Evolutionary conservation across 1,140 invertebrate species (phyloP).

Genomic region (Spodoptera litura): DNA sequence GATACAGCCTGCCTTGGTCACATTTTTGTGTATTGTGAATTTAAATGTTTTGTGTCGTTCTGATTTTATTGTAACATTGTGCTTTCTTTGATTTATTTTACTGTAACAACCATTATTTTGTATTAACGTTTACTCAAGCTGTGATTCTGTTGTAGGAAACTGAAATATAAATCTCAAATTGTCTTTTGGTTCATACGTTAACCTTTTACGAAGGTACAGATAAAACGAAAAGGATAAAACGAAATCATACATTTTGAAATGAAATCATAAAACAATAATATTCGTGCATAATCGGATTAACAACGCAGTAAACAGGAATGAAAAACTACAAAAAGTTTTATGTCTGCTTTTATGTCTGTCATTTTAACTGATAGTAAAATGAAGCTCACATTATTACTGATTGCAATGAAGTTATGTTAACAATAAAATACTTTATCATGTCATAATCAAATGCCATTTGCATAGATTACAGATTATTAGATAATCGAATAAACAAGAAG

Average conservation of each 20-base stretch:
- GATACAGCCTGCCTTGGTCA: constrained; percentile 48
- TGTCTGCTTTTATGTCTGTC: constrained; percentile 1
- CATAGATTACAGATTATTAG: neutral
- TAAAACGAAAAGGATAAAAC: neutral
- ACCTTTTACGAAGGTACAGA: too few species aligned
- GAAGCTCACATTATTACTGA: constrained; percentile 14
- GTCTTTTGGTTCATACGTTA: too few species aligned
- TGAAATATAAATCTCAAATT: too few species aligned
- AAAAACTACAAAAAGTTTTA: constrained; percentile 20
- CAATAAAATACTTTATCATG: neutral
- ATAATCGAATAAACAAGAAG: neutral
- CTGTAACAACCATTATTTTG: too few species aligned
- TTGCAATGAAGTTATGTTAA: neutral
- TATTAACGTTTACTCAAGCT: too few species aligned
- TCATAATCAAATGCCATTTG: neutral
- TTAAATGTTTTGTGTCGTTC: neutral
- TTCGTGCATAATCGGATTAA: neutral
- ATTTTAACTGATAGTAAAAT: constrained; percentile 14
- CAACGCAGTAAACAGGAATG: constrained; percentile 17
- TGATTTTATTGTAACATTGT: too few species aligned
- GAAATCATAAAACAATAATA: constrained; percentile 15
- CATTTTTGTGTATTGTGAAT: constrained; percentile 48
- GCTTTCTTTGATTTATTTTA: too few species aligned
- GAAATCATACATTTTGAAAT: neutral
- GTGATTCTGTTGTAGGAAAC: too few species aligned